phyloP scores from a whole-genome alignment of 2,888 invertebrate species.

The Cephalotes varians region DNA sequence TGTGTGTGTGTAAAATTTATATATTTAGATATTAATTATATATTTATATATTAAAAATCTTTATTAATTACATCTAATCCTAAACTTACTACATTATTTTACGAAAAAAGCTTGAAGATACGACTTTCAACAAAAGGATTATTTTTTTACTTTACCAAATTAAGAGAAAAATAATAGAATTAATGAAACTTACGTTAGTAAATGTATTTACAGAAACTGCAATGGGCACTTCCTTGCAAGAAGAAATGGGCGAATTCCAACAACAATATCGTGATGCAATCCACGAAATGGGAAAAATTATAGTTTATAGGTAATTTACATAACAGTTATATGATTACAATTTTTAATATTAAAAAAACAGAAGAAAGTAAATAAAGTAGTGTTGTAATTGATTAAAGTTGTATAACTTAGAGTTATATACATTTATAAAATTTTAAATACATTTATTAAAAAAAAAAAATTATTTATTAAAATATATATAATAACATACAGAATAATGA shows the following conservation, averaged over 20 bases:
- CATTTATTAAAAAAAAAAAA: not conserved
- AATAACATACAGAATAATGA: not conserved
- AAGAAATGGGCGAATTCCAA: conserved; percentile 42
- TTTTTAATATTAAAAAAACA: not conserved
- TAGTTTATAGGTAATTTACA: conserved; percentile 64
- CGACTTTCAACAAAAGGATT: not conserved
- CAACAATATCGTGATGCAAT: conserved; percentile 66
- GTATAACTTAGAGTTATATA: not conserved
- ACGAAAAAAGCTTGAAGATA: not conserved
- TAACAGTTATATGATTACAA: not conserved
- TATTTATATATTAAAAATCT: not conserved
- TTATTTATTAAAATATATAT: not conserved
- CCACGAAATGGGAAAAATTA: conserved; percentile 50
- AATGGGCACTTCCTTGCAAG: conserved; percentile 69
- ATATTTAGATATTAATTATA: not conserved
- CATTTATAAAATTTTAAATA: not conserved
- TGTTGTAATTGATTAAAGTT: not conserved
- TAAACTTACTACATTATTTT: not conserved
- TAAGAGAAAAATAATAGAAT: not conserved
- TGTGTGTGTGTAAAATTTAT: not conserved
- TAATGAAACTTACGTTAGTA: not conserved
- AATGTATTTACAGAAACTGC: conserved; percentile 84
- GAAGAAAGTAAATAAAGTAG: not conserved
- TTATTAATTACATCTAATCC: not conserved
- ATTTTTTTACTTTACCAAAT: not conserved